Evolutionary conservation across 1,140 invertebrate genomes (phyloP).

Genomic region (Xylocopa sonorina): DNA sequence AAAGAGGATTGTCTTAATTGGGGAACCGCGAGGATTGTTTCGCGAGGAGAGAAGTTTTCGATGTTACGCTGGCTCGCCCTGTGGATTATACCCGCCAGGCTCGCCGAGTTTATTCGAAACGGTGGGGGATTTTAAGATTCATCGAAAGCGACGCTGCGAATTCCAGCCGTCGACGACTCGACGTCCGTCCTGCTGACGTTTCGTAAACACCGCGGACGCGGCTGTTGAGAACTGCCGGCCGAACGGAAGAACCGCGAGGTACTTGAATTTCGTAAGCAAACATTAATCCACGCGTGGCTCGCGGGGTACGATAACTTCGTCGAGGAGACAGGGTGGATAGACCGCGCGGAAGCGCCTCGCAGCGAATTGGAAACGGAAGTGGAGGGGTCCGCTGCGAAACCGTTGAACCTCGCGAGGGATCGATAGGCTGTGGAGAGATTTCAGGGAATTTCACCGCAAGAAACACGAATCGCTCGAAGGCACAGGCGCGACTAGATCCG

Average conservation of each 20-base stretch:
- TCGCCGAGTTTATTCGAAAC: neutral
- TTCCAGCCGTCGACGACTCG: neutral
- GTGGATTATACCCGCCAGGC: neutral
- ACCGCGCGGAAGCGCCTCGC: too few species aligned
- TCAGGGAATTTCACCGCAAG: too few species aligned
- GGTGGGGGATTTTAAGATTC: neutral
- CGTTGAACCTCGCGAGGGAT: neutral
- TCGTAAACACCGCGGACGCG: conserved; percentile 1
- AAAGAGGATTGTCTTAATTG: neutral
- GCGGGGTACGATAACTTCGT: neutral
- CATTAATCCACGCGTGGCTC: too few species aligned
- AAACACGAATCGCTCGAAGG: conserved; percentile 32
- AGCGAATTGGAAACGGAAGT: neutral
- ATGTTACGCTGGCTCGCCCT: too few species aligned
- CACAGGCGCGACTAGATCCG: conserved; percentile 35
- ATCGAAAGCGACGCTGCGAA: neutral
- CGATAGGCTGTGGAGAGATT: neutral
- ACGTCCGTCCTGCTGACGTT: conserved; percentile 3
- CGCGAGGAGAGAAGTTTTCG: neutral
- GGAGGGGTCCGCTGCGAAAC: neutral
- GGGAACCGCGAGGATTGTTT: neutral
- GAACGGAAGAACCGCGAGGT: neutral
- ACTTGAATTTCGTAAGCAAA: neutral
- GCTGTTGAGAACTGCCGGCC: neutral
- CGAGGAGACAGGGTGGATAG: too few species aligned